phyloP scores from a whole-genome alignment of 2,797 vertebrate species.

The Pseudochirops corinnae region DNA sequence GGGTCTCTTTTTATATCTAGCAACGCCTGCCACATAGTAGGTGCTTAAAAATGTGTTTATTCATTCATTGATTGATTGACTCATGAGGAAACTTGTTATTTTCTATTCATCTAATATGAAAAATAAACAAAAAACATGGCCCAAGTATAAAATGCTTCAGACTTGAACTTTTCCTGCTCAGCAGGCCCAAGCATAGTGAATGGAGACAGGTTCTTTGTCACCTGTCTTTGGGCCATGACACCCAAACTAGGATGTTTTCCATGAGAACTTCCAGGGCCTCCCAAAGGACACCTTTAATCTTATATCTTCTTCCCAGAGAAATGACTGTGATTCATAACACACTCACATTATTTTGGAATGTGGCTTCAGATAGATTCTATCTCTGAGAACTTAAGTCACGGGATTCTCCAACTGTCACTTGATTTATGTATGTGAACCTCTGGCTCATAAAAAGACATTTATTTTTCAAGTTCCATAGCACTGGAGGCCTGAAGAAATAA shows the following conservation, averaged over 20 bases:
- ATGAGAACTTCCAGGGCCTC: constrained; percentile 65
- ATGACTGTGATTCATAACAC: constrained; percentile 77
- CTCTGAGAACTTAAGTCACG: constrained; percentile 79
- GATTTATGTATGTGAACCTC: constrained; percentile 73
- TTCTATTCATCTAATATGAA: constrained; percentile 18
- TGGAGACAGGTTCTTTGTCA: constrained; percentile 81
- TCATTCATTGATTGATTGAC: background rate
- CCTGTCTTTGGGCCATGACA: constrained; percentile 67
- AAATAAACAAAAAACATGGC: constrained; percentile 69
- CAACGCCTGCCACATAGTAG: background rate
- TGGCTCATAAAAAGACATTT: constrained; percentile 77
- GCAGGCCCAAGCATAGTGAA: constrained; percentile 69
- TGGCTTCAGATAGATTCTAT: constrained; percentile 80
- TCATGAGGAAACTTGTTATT: background rate
- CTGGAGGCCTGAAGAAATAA: constrained; percentile 65
- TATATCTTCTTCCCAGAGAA: constrained; percentile 60
- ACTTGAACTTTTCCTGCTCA: constrained; percentile 81
- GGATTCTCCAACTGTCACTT: constrained; percentile 82
- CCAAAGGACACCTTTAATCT: constrained; percentile 64
- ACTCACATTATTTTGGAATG: constrained; percentile 74
- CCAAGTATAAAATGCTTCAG: constrained; percentile 56
- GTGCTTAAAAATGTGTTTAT: background rate
- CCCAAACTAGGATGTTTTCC: constrained; percentile 69
- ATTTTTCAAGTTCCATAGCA: constrained; percentile 70
- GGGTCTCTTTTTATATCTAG: background rate